Evolutionary conservation across 1,140 invertebrate genomes (phyloP), one percentile per base, ranked within the genome.

Genomic region (Chironomus striatipennis): DNA sequence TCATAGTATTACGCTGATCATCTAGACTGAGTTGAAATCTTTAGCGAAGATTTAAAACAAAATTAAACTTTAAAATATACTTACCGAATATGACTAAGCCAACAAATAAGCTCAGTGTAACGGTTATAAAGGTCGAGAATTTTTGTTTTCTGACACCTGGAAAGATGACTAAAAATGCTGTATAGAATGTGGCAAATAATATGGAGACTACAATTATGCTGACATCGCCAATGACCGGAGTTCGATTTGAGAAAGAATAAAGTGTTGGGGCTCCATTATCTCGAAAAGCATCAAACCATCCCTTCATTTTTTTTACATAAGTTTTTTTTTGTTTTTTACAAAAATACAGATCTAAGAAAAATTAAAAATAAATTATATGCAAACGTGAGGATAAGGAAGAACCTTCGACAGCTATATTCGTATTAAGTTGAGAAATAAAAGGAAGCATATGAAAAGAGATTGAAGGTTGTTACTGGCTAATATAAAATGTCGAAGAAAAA

Each of bases 101-200:
- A 76, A 96, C 93, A 82, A 96, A 95, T 57, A 97, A 86, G 80
- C 94, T 96, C 76, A 96, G 86, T 73, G 93, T 94, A 65, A 97
- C 93, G 77, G 93, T 93, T 73, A 92, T 90, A 84, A 97, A 97
- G 75, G 94, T 96, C 77, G 93, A 92, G 79, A 97, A 90, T 86
- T 89, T 91, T 93, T 96, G 93, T 85, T 96, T 97, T 77, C 95
- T 86, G 77, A 98, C 93, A 75, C 96, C 96, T 57, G 96, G 96
- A 83, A 97, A 94, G 77, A 98, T 92, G 78, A 96, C 90, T 76
- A 98, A 87, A 83, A 98, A 96, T 42, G 95, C 95, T 72, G 96
- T 84, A 83, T 95, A 97, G 75, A 96, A 85, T 74, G 95, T 96
- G 78, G 90, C 88, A 82, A 97, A 97, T 67, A 95, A 87, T 67